A percentile compares a stretch with the other conserved stretches of the same genome.
These are phyloP conservation scores for Chloebia gouldiae DNA, from an alignment of 2,113 vertebrate species.

Conservation along the genomic window DNA sequence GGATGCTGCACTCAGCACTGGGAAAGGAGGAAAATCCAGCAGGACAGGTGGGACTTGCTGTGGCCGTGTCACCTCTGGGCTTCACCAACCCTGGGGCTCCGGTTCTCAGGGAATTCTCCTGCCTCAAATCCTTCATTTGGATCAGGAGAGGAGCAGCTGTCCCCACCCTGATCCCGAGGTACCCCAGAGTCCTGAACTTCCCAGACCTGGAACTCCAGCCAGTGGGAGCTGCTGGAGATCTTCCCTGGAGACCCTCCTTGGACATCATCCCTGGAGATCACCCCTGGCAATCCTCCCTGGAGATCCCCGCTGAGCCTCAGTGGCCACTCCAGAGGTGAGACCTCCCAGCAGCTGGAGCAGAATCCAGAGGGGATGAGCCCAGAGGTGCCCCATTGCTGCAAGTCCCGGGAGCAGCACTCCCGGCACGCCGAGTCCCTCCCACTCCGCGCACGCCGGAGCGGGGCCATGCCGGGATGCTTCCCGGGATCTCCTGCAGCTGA, in stretches of 20 bases:
- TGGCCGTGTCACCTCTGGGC: rapidly evolving
- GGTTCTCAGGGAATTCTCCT: rapidly evolving
- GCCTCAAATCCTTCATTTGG: rapidly evolving
- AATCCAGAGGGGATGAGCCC: neutral
- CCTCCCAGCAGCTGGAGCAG: rapidly evolving
- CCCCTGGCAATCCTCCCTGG: too few relatives aligned
- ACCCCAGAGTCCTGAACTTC: neutral
- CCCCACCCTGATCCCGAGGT: rapidly evolving
- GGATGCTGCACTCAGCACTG: rapidly evolving
- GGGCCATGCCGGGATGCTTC: rapidly evolving
- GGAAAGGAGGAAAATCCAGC: neutral
- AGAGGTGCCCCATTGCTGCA: rapidly evolving
- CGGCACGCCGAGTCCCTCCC: rapidly evolving
- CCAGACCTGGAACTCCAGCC: neutral
- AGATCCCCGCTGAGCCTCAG: neutral
- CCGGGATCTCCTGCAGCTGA: rapidly evolving
- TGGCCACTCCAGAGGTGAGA: rapidly evolving
- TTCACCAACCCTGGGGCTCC: rapidly evolving
- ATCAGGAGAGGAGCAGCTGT: neutral
- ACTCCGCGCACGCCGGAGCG: neutral
- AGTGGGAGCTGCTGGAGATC: neutral
- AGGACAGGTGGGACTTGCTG: neutral
- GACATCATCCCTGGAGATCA: too few relatives aligned
- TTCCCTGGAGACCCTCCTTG: neutral
- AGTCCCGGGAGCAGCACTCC: rapidly evolving